Evolutionary conservation across 2,797 vertebrate species (phyloP).

Genomic region (Melanogrammus aeglefinus): DNA sequence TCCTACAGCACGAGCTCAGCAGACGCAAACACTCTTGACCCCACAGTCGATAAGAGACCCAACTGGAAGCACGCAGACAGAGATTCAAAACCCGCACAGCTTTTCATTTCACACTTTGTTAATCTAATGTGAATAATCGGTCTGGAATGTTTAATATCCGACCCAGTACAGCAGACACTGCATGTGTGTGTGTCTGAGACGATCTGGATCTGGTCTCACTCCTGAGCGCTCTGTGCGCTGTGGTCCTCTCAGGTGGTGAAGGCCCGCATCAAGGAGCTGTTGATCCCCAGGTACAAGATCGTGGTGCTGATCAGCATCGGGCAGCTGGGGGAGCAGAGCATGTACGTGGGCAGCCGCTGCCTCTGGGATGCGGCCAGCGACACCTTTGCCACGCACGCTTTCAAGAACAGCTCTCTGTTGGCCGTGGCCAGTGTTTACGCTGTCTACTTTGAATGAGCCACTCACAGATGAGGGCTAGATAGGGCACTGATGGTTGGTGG

Average conservation of each 20-base stretch:
- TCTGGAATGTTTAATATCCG: too few species aligned
- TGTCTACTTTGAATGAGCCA: slow-evolving; percentile 81
- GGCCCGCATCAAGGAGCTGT: slow-evolving; percentile 81
- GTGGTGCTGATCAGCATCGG: slow-evolving; percentile 83
- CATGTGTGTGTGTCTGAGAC: too few species aligned
- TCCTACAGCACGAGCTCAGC: too few species aligned
- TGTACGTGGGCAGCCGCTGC: slow-evolving; percentile 84
- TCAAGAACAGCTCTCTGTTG: slow-evolving; percentile 85
- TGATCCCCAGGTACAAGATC: slow-evolving; percentile 84
- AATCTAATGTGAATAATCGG: too few species aligned
- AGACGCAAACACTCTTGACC: too few species aligned
- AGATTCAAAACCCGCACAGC: too few species aligned
- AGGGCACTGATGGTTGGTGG: not conserved
- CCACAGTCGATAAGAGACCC: too few species aligned
- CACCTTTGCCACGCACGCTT: slow-evolving; percentile 75
- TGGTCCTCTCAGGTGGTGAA: slow-evolving; percentile 77
- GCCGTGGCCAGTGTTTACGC: slow-evolving; percentile 83
- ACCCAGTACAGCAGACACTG: too few species aligned
- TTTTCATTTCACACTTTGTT: too few species aligned
- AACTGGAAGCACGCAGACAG: too few species aligned
- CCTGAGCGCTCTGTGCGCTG: not conserved
- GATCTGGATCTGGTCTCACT: not conserved
- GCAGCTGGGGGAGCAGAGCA: slow-evolving; percentile 78
- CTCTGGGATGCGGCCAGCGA: slow-evolving; percentile 84
- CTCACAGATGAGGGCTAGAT: not conserved